A percentile compares a stretch with the other conserved stretches of the same genome.
These are phyloP conservation scores for Oryzias javanicus DNA, from an alignment of 2,113 vertebrate genomes.

Conservation along the genomic window DNA sequence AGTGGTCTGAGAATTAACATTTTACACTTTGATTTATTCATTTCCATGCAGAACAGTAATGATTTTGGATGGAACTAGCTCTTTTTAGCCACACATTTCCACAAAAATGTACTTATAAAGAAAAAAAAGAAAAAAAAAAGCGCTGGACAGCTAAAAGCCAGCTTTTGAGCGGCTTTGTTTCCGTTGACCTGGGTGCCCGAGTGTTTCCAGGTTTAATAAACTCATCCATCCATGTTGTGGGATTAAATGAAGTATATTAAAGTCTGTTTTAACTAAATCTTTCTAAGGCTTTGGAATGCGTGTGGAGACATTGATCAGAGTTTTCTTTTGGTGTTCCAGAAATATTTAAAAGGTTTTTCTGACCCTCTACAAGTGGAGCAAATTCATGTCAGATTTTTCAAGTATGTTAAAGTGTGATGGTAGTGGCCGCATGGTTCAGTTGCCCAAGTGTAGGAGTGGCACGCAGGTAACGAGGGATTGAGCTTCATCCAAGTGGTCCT, in stretches of 20 bases:
- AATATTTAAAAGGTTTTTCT: too few relatives aligned
- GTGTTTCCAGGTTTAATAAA: slow-evolving; percentile 63
- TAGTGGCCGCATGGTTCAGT: too few relatives aligned
- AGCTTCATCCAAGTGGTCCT: too few relatives aligned
- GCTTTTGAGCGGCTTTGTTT: slow-evolving; percentile 52
- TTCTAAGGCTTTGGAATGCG: slow-evolving; percentile 29
- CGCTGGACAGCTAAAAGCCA: slow-evolving; percentile 46
- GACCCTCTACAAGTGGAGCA: too few relatives aligned
- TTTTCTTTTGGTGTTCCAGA: slow-evolving; percentile 12
- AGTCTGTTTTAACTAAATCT: slow-evolving; percentile 54
- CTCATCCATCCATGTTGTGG: slow-evolving; percentile 54
- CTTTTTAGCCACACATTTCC: slow-evolving; percentile 54
- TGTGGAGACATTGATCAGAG: slow-evolving; percentile 35
- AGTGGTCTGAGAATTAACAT: slow-evolving; percentile 54
- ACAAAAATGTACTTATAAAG: slow-evolving; percentile 64
- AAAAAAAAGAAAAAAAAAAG: slow-evolving; percentile 66
- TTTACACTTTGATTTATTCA: slow-evolving; percentile 69
- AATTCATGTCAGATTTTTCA: too few relatives aligned
- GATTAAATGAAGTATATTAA: slow-evolving; percentile 54
- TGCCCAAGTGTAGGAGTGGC: too few relatives aligned
- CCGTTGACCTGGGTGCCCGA: slow-evolving; percentile 57
- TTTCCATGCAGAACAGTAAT: slow-evolving; percentile 59
- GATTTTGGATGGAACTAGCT: slow-evolving; percentile 49
- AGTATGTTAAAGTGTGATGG: too few relatives aligned
- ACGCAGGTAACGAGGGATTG: too few relatives aligned